phyloP scores from a whole-genome alignment of 2,888 invertebrate species.

The Morpho helenor region DNA sequence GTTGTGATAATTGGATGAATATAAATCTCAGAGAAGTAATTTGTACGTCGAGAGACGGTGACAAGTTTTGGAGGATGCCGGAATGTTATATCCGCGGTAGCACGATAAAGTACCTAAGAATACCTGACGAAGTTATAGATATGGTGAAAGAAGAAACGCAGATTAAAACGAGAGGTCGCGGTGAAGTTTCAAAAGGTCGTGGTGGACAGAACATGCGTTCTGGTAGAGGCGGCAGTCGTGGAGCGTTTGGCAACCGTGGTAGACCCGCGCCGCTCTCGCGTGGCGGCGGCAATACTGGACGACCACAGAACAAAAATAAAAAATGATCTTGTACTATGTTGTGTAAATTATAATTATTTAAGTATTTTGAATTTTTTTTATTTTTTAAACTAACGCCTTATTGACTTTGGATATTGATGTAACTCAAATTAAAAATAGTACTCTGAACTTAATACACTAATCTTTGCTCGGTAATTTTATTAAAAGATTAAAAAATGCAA shows the following conservation, averaged over 20 bases:
- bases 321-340: slow-evolving; percentile 40
- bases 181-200: slow-evolving; percentile 84
- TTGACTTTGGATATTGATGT: too few relatives aligned
- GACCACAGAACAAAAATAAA: slow-evolving; percentile 67
- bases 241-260: slow-evolving; percentile 81
- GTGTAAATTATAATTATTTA: slow-evolving; percentile 25
- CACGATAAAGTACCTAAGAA: slow-evolving; percentile 98
- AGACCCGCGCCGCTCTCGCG: slow-evolving; percentile 79
- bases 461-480: too few relatives aligned
- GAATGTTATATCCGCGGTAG: slow-evolving; percentile 99
- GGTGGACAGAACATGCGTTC: slow-evolving; percentile 81
- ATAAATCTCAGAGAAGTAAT: slow-evolving; percentile 99
- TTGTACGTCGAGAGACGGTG: slow-evolving; percentile 99
- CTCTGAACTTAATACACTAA: too few relatives aligned
- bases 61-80: slow-evolving; percentile 99
- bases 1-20: slow-evolving; percentile 99
- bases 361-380: slow-evolving; percentile 17
- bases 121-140: slow-evolving; percentile 99
- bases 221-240: slow-evolving; percentile 79
- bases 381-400: neutral
- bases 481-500: too few relatives aligned
- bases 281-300: slow-evolving; percentile 59
- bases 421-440: too few relatives aligned
- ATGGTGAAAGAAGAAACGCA: slow-evolving; percentile 98
- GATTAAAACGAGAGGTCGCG: slow-evolving; percentile 87